phyloP scores from a whole-genome alignment of 2,113 vertebrate genomes.

The Rhombomys opimus region DNA sequence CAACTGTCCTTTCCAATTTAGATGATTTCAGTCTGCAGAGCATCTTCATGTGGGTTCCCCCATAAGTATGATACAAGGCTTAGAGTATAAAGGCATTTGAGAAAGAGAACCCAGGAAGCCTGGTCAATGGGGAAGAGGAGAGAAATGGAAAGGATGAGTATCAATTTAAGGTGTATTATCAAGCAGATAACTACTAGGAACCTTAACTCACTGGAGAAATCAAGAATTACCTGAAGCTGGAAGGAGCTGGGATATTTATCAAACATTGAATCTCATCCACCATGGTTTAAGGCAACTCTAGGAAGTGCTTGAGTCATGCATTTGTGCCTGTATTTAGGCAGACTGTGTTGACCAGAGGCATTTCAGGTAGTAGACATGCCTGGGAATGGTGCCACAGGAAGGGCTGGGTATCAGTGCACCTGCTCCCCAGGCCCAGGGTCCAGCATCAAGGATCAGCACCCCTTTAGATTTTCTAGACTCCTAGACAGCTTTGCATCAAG shows the following conservation, averaged over 20 bases:
- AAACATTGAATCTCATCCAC: background rate
- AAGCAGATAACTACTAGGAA: background rate
- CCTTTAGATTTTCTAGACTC: background rate
- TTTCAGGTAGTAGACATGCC: background rate
- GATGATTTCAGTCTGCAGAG: background rate
- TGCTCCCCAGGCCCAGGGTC: fast-evolving
- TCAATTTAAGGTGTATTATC: background rate
- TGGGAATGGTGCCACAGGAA: background rate
- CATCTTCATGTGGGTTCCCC: background rate
- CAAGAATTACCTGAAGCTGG: background rate
- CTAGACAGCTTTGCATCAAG: background rate
- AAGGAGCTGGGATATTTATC: background rate
- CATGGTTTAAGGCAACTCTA: background rate
- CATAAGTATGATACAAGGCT: background rate
- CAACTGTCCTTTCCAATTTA: background rate
- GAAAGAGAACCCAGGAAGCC: background rate
- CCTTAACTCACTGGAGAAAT: background rate
- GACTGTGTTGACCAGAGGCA: background rate
- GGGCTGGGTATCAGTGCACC: background rate
- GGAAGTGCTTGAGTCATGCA: background rate
- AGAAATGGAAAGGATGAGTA: background rate
- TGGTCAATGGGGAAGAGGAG: background rate
- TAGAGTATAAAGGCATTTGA: background rate
- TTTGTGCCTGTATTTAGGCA: background rate
- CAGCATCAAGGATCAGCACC: background rate